Evolutionary conservation across 2,888 invertebrate genomes (phyloP).

Genomic region (Thereva nobilitata): DNA sequence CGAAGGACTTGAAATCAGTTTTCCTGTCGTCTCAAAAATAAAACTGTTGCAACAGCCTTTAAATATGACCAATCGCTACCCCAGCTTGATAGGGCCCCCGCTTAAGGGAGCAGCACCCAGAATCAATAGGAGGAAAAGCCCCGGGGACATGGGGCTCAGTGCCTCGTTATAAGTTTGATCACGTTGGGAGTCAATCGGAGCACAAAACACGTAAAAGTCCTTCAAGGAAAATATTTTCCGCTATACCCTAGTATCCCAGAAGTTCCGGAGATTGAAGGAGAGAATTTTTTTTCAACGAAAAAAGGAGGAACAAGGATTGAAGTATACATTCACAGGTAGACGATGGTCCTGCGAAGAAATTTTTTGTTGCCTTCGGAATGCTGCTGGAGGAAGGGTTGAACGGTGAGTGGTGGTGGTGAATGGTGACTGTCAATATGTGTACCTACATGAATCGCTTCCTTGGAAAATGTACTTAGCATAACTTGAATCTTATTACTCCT

Average conservation of each 20-base stretch:
- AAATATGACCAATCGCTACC: background rate
- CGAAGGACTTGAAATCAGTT: too few species aligned
- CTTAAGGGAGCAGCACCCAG: background rate
- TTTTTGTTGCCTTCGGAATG: too few species aligned
- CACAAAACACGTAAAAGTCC: conserved; percentile 37
- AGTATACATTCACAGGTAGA: too few species aligned
- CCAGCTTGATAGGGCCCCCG: background rate
- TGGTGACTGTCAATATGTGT: background rate
- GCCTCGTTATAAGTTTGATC: conserved; percentile 31
- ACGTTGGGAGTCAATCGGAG: conserved; percentile 33
- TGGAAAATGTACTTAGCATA: conserved; percentile 12
- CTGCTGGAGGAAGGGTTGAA: too few species aligned
- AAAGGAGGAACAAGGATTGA: too few species aligned
- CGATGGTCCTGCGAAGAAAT: too few species aligned
- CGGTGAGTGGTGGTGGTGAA: too few species aligned
- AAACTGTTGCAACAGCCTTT: too few species aligned
- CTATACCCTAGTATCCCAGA: background rate
- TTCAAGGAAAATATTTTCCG: conserved; percentile 32
- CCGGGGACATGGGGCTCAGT: conserved; percentile 7
- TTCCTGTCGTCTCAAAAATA: too few species aligned
- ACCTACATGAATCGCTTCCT: conserved; percentile 12
- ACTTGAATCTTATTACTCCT: conserved; percentile 25
- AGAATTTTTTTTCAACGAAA: too few species aligned
- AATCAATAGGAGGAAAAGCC: background rate
- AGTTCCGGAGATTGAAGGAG: too few species aligned